Percentiles rank a stretch among this genome's conserved stretches.
These are phyloP conservation scores for Clamator glandarius DNA, from an alignment of 2,797 vertebrate species.

Conservation along the genomic window DNA sequence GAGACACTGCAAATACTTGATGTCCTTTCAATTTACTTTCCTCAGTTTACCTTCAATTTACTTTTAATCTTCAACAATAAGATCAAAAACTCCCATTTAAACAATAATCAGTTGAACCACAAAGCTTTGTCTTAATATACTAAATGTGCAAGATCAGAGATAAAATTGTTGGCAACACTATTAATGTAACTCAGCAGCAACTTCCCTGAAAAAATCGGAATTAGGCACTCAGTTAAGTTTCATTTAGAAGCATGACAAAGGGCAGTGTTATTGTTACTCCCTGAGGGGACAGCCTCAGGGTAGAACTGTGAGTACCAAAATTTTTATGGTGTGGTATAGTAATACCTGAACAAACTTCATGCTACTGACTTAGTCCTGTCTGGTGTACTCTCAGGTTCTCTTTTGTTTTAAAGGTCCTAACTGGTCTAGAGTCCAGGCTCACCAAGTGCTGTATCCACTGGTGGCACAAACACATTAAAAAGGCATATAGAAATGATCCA, in stretches of 20 bases:
- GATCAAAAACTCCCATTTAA: constrained; percentile 53
- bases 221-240: neutral
- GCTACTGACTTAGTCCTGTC: neutral
- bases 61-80: constrained; percentile 42
- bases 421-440: rapidly evolving
- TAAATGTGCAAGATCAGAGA: constrained; percentile 54
- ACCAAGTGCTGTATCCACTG: neutral
- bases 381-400: neutral
- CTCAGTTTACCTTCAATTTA: constrained; percentile 50
- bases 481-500: neutral
- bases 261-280: neutral
- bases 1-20: neutral
- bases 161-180: constrained; percentile 33
- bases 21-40: constrained; percentile 35
- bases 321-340: neutral
- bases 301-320: neutral
- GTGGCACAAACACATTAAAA: neutral
- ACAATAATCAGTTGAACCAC: constrained; percentile 44
- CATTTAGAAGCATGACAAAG: neutral
- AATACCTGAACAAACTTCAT: neutral
- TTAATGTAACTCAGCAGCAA: constrained; percentile 7
- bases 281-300: neutral
- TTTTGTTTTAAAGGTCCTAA: neutral
- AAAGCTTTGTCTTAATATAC: constrained; percentile 39
- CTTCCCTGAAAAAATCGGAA: neutral